Base-by-base conservation (phyloP, 92 coral and sea anemone species). In the Desmophyllum pertusum region DNA sequence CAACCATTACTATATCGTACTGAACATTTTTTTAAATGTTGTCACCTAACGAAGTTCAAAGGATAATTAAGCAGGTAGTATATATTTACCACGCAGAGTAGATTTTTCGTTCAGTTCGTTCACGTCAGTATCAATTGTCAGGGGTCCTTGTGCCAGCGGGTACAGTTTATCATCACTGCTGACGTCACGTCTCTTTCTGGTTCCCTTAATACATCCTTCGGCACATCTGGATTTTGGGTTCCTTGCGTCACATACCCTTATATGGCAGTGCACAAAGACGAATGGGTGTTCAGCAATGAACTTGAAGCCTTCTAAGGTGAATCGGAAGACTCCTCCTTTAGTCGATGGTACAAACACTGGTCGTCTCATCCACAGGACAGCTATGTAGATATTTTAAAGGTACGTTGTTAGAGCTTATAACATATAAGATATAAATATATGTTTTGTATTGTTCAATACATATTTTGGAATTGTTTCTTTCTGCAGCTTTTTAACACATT, bases 241-340 rank as follows among this genome's bases (percentile, higher is more conserved):
- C 2, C 39, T 40, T 25, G 73, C 40, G 59, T 78, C 73, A 63
- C 83, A 78, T 3, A 78, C 41, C 72, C 83, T 78, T 42, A 78
- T 40, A n/a, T 78, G 83, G 73, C 83, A 78, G 41, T 78, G 73
- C 27, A 62, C 57, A 41, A 78, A 78, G 17, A 78, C 83, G 59
- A 78, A 78, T 30, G 72, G 72, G 21, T 78, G 70, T 38, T 78
- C 73, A 43, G 57, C 83, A 27, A 62, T 78, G 72, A 78, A 78
- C 73, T 41, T 78, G 59, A 78, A 78, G 0, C 53, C 73, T 30
- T 62, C 73, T 1, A 33, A 62, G 25, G 11, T 25, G 30, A 78
- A 78, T 38, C 59, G 71, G 19, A 38, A 27, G 36, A 42, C 42
- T 9, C 27, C 73, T 27, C 33, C 61, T 63, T 11, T 40, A 57